Percentiles rank a stretch among this genome's conserved stretches.
phyloP scores from a whole-genome alignment of 1,140 invertebrate species.

The Hyles euphorbiae region DNA sequence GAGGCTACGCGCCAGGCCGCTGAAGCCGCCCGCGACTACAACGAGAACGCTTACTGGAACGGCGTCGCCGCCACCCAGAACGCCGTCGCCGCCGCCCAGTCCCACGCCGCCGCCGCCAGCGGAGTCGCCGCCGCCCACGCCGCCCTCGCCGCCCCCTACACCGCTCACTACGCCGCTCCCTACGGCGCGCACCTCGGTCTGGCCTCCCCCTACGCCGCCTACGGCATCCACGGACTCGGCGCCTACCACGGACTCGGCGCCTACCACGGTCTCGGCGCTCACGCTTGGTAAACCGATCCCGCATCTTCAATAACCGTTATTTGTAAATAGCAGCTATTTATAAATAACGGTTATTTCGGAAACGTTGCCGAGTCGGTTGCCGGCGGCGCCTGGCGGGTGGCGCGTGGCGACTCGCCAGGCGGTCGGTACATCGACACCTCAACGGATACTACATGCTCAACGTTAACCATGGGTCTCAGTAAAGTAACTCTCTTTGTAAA shows the following conservation, averaged over 20 bases:
- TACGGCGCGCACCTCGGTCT: slow-evolving; percentile 32
- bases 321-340: slow-evolving; percentile 9
- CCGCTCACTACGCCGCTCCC: slow-evolving; percentile 31
- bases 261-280: slow-evolving; percentile 36
- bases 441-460: slow-evolving; percentile 46
- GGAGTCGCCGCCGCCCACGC: slow-evolving; percentile 63
- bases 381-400: slow-evolving; percentile 17
- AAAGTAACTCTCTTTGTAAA: slow-evolving; percentile 71
- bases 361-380: slow-evolving; percentile 16
- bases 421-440: slow-evolving; percentile 15
- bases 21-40: slow-evolving; percentile 51
- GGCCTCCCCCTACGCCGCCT: slow-evolving; percentile 28
- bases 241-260: slow-evolving; percentile 36
- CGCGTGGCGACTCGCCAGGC: slow-evolving; percentile 14
- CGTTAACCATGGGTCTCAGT: slow-evolving; percentile 50
- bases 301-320: slow-evolving; percentile 12
- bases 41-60: slow-evolving; percentile 67
- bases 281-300: slow-evolving; percentile 58
- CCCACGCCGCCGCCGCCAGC: slow-evolving; percentile 58
- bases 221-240: slow-evolving; percentile 30
- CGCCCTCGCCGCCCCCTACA: slow-evolving; percentile 38
- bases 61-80: slow-evolving; percentile 70
- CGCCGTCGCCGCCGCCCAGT: slow-evolving; percentile 75
- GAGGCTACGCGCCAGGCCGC: slow-evolving; percentile 43
- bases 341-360: slow-evolving; percentile 4